These are phyloP conservation scores for Argyrosomus regius DNA, from an alignment of 2,797 vertebrate species.

Conservation along the genomic window DNA sequence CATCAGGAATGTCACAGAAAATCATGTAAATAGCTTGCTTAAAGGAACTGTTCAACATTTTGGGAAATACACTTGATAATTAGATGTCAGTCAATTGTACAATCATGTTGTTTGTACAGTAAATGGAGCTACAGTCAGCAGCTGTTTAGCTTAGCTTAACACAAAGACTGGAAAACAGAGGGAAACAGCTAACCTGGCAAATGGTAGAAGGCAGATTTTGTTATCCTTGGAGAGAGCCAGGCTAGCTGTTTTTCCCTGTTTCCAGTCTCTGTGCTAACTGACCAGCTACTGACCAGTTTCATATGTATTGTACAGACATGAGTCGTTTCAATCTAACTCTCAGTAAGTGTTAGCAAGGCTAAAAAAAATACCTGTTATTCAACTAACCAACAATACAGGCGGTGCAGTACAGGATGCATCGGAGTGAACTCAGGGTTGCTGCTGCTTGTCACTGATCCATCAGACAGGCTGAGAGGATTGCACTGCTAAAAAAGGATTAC, in stretches of 20 bases:
- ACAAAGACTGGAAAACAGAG: background rate
- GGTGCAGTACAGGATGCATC: background rate
- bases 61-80: background rate
- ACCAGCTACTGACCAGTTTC: too few relatives aligned
- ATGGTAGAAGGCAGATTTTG: too few relatives aligned
- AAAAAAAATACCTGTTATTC: constrained; percentile 3
- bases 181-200: background rate
- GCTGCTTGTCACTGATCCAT: constrained; percentile 67
- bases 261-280: background rate
- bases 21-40: background rate
- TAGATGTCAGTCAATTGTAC: too few relatives aligned
- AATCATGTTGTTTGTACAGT: too few relatives aligned
- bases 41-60: background rate
- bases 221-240: too few relatives aligned
- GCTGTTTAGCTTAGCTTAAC: too few relatives aligned
- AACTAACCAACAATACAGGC: background rate
- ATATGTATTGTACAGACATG: background rate
- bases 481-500: constrained; percentile 79
- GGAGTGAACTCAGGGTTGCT: constrained; percentile 44
- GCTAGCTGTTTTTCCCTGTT: too few relatives aligned
- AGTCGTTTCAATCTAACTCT: background rate
- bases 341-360: background rate
- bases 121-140: background rate
- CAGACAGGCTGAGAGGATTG: constrained; percentile 82
- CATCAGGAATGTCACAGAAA: background rate